These are phyloP conservation scores for Timema cristinae DNA, from an alignment of 2,888 invertebrate genomes.

Conservation along the genomic window DNA sequence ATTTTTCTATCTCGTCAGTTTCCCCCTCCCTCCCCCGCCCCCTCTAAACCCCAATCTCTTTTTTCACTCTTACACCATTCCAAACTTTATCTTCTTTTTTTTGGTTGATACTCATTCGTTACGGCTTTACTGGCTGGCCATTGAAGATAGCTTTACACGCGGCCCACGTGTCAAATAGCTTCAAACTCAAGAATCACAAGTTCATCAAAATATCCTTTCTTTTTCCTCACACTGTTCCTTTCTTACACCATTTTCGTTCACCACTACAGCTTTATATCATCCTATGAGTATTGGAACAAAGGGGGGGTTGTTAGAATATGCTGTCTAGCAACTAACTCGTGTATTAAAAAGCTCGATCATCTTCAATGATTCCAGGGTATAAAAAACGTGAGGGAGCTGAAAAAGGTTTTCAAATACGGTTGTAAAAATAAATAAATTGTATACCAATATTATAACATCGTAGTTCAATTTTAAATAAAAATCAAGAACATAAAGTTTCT, in stretches of 20 bases:
- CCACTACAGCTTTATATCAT: conserved; percentile 6
- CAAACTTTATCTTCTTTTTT: neutral
- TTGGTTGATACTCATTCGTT: neutral
- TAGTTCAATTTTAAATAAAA: too few relatives aligned
- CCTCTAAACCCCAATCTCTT: neutral
- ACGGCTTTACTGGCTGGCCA: conserved; percentile 13
- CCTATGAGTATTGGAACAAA: neutral
- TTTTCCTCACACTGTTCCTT: neutral
- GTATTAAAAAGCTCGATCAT: too few relatives aligned
- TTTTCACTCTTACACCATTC: neutral
- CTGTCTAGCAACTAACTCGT: too few relatives aligned
- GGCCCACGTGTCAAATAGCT: conserved; percentile 9
- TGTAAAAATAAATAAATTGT: too few relatives aligned
- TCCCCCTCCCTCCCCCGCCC: neutral
- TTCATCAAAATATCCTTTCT: conserved; percentile 12
- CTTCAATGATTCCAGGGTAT: too few relatives aligned
- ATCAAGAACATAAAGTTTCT: too few relatives aligned
- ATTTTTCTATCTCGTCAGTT: neutral
- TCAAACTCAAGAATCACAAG: neutral
- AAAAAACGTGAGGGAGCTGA: too few relatives aligned
- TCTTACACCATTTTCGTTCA: conserved; percentile 8
- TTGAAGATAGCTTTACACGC: conserved; percentile 1
- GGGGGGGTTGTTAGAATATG: too few relatives aligned
- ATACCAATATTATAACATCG: too few relatives aligned
- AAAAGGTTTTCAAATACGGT: too few relatives aligned